Evolutionary conservation across 2,888 invertebrate species (phyloP).

Genomic region (Halictus quadricinctus): DNA sequence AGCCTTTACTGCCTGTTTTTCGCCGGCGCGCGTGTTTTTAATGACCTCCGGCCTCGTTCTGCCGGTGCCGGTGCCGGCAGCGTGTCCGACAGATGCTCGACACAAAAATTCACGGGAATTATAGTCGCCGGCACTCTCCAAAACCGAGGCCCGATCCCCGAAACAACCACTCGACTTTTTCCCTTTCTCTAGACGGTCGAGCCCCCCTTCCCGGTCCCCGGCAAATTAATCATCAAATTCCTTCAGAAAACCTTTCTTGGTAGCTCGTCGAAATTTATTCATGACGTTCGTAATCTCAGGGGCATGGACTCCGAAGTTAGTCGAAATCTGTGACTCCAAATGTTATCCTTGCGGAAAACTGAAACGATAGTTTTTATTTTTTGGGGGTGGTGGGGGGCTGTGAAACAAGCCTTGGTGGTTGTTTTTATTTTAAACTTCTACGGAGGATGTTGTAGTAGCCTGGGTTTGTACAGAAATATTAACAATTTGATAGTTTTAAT

Average conservation of each 20-base stretch:
- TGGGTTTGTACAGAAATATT: too few relatives aligned
- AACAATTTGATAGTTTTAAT: too few relatives aligned
- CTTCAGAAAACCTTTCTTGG: background rate
- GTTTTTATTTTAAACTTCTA: too few relatives aligned
- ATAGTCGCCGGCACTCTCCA: background rate
- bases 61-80: background rate
- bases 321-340: too few relatives aligned
- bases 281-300: background rate
- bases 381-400: too few relatives aligned
- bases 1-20: constrained; percentile 62
- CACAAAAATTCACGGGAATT: constrained; percentile 34
- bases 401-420: too few relatives aligned
- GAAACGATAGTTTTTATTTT: too few relatives aligned
- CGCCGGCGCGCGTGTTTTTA: constrained; percentile 45
- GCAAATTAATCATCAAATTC: background rate
- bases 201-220: background rate
- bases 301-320: too few relatives aligned
- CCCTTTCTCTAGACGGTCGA: background rate
- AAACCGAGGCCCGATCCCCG: background rate
- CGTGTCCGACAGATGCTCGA: constrained; percentile 54
- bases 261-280: background rate
- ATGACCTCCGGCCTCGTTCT: constrained; percentile 44
- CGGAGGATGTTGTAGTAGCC: background rate
- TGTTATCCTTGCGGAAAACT: too few relatives aligned
- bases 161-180: background rate